These are phyloP conservation scores for Cassiopea xamachana DNA, from an alignment of 30 jellyfish, hydroid and myxozoan species.

Conservation along the genomic window DNA sequence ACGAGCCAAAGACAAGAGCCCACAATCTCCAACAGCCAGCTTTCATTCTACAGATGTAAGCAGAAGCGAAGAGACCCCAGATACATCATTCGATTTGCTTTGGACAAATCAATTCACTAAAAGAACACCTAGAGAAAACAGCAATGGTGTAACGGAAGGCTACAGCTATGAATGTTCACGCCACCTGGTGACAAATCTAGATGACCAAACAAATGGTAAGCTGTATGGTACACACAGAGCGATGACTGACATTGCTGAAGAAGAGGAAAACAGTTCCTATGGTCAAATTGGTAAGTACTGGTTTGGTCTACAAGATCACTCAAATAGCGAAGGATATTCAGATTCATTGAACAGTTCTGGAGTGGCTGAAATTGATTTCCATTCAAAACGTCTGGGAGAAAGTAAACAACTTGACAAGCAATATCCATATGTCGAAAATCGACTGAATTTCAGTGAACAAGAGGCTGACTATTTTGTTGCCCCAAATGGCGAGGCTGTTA, in stretches of 20 bases:
- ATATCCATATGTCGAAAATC: not conserved
- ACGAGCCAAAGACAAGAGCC: slow-evolving; percentile 15
- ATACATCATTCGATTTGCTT: slow-evolving; percentile 11
- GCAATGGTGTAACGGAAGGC: not conserved
- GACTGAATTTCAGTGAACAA: not conserved
- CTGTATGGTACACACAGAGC: not conserved
- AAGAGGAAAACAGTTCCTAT: slow-evolving; percentile 9
- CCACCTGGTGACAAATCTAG: not conserved
- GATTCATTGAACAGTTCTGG: not conserved
- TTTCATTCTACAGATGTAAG: not conserved
- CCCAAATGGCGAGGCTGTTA: slow-evolving; percentile 59
- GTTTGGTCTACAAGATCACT: not conserved
- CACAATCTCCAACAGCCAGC: slow-evolving; percentile 3
- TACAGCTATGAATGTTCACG: not conserved
- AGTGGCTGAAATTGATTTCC: not conserved
- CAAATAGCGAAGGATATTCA: not conserved
- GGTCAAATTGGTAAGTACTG: not conserved
- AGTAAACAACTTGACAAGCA: not conserved
- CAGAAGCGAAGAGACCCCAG: slow-evolving; percentile 18
- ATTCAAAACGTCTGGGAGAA: not conserved
- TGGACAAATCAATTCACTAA: slow-evolving; percentile 25
- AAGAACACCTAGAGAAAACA: not conserved
- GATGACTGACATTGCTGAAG: slow-evolving; percentile 43
- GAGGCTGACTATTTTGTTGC: slow-evolving; percentile 48
- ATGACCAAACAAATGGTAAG: not conserved